These are phyloP conservation scores for Gymnoscelis rufifasciata DNA, from an alignment of 2,888 invertebrate species.

Conservation along the genomic window DNA sequence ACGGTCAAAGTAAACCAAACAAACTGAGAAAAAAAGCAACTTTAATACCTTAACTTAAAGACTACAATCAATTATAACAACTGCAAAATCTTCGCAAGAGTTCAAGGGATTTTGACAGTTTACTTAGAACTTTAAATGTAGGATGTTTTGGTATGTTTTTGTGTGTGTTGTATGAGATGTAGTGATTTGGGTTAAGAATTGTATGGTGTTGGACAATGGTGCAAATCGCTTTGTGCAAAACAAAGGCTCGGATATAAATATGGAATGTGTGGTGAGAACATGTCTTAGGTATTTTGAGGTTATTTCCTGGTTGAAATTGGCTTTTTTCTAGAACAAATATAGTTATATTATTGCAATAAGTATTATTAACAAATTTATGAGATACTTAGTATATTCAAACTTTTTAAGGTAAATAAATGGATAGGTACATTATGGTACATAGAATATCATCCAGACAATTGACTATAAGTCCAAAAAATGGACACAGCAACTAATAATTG, in stretches of 20 bases:
- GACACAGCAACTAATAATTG: too few species aligned
- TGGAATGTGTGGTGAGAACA: conserved; percentile 20
- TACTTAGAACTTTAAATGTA: conserved; percentile 20
- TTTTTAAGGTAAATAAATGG: too few species aligned
- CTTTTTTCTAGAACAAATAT: too few species aligned
- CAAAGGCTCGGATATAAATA: conserved; percentile 28
- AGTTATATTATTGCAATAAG: too few species aligned
- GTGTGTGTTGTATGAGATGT: conserved; percentile 14
- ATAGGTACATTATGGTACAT: too few species aligned
- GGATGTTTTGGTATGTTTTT: conserved; percentile 11
- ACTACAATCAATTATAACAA: conserved; percentile 11
- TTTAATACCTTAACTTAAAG: conserved; percentile 21
- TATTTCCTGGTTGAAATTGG: conserved; percentile 2
- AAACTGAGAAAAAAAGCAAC: not conserved
- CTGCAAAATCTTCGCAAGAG: conserved; percentile 3
- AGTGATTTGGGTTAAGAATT: conserved; percentile 41
- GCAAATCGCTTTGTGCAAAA: conserved; percentile 33
- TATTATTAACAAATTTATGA: too few species aligned
- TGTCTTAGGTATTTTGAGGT: conserved; percentile 3
- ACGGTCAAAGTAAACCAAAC: conserved; percentile 26
- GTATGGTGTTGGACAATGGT: conserved; percentile 46
- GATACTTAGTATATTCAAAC: too few species aligned
- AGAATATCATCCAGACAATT: too few species aligned
- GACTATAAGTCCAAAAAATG: too few species aligned
- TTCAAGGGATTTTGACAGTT: not conserved